Conservation (phyloP, 2,113 vertebrate species). For the Paramisgurnus dabryanus region DNA sequence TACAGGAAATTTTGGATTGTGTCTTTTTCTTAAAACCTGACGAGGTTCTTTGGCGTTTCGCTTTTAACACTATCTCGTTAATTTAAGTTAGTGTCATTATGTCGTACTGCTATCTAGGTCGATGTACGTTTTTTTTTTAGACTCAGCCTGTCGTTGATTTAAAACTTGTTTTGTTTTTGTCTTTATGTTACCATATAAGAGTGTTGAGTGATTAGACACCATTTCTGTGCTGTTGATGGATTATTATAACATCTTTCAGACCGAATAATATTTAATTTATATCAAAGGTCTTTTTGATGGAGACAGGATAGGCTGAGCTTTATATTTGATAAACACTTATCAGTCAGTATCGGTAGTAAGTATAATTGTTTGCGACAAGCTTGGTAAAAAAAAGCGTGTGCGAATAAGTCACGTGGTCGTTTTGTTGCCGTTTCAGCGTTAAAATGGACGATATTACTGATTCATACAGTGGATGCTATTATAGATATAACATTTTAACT, state of each 20-base stretch:
- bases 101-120: not conserved
- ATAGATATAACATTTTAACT: no score
- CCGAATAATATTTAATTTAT: not conserved
- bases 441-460: not conserved
- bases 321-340: not conserved
- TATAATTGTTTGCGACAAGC: not conserved
- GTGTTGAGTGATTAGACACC: not conserved
- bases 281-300: not conserved
- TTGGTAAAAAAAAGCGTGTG: not conserved
- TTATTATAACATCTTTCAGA: not conserved
- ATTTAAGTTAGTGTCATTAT: not conserved
- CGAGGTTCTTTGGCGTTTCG: not conserved
- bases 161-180: not conserved
- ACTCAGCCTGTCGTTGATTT: not conserved
- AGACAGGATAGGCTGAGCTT: not conserved
- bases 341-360: not conserved
- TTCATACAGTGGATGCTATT: not conserved
- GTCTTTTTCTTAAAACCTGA: not conserved
- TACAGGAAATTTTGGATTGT: conserved; percentile 24
- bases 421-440: not conserved
- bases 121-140: no score
- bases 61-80: no score
- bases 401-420: not conserved
- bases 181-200: no score
- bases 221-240: not conserved